A percentile compares a stretch with the other conserved stretches of the same genome.
These are phyloP conservation scores for Pteria penguin DNA, from an alignment of 2,888 invertebrate genomes.

Conservation along the genomic window DNA sequence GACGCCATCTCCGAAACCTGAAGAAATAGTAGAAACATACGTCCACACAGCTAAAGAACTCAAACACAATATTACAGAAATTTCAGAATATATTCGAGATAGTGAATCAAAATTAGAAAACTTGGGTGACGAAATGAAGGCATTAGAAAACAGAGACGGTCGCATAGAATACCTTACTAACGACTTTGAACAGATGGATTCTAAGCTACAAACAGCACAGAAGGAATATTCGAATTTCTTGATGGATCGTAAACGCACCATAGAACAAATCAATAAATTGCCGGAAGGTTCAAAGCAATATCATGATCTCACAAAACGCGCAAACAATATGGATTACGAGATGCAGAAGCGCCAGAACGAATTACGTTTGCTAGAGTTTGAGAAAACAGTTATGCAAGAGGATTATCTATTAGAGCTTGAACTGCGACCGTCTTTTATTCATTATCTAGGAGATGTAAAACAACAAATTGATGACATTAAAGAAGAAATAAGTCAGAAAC, in stretches of 20 bases:
- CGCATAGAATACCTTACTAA: constrained; percentile 54
- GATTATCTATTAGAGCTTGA: constrained; percentile 71
- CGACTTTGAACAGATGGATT: constrained; percentile 55
- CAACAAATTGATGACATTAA: constrained; percentile 58
- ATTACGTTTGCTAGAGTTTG: constrained; percentile 66
- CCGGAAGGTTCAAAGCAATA: constrained; percentile 47
- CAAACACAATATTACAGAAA: constrained; percentile 46
- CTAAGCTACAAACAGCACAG: constrained; percentile 33
- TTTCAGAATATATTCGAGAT: constrained; percentile 50
- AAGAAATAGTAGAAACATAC: constrained; percentile 29
- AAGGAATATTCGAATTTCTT: constrained; percentile 34
- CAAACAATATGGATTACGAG: constrained; percentile 52
- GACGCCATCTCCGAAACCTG: background rate
- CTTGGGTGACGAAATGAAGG: constrained; percentile 50
- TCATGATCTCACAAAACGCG: constrained; percentile 44
- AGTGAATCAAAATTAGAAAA: constrained; percentile 51
- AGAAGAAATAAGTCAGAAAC: constrained; percentile 48
- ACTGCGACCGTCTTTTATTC: constrained; percentile 70
- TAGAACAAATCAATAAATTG: constrained; percentile 43
- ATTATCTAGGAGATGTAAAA: constrained; percentile 65
- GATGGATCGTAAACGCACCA: constrained; percentile 29
- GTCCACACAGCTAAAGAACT: constrained; percentile 46
- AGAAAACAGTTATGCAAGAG: constrained; percentile 64
- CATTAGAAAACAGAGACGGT: constrained; percentile 50
- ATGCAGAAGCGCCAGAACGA: constrained; percentile 57